Base-by-base conservation (phyloP, 1,140 invertebrate species). In the Lethrus apterus region DNA sequence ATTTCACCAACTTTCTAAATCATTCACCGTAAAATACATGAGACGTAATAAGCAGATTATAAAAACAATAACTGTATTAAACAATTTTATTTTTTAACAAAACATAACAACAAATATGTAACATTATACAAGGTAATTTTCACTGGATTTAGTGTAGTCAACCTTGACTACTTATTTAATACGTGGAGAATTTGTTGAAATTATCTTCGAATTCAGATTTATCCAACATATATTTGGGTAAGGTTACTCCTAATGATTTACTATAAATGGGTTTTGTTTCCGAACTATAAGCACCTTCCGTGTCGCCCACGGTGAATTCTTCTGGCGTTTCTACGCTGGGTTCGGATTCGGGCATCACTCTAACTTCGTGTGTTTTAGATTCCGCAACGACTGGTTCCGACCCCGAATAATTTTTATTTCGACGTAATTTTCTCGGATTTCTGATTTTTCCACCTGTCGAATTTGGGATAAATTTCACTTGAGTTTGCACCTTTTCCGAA, bases 141-240 rank as follows among this genome's bases (percentile, higher is more conserved):
- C n/a, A n/a, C n/a, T n/a, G n/a, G n/a, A n/a, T n/a, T n/a, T n/a
- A n/a, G n/a, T n/a, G n/a, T n/a, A n/a, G n/a, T n/a, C n/a, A n/a
- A n/a, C n/a, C n/a, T n/a, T n/a, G n/a, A n/a, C n/a, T n/a, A n/a
- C n/a, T n/a, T n/a, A n/a, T n/a, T n/a, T n/a, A n/a, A n/a, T n/a
- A n/a, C n/a, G n/a, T n/a, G n/a, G n/a, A n/a, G n/a, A n/a, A n/a
- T n/a, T n/a, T n/a, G n/a, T 84, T 81, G 55, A 84, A 83, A 34
- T 76, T 72, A 48, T 65, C 66, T 62, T 85, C 81, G 43, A 78
- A 75, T 32, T 81, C 77, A 18, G 80, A 80, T 57, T 72, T 76
- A 24, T 72, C 66, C 18, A 83, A 55, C 80, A 84, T 83, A 56
- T 74, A 84, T 46, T 71, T 73, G 0, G 82, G 82, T 26, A 85